phyloP scores from a whole-genome alignment of 53 echinoderm and acorn worm genomes.

The Apostichopus leukothele region DNA sequence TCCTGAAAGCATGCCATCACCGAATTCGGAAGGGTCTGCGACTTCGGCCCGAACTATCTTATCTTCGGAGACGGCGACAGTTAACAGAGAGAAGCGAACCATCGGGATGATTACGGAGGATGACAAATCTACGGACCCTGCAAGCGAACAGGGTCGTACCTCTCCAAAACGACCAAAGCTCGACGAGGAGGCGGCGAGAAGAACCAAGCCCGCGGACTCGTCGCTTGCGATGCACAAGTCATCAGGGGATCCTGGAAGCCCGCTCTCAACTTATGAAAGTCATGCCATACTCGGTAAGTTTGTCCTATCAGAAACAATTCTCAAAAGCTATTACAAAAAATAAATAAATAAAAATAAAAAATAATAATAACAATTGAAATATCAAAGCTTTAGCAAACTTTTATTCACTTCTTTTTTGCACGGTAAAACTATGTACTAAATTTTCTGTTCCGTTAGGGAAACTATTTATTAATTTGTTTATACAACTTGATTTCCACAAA shows the following conservation, averaged over 20 bases:
- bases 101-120: constrained; percentile 12
- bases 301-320: too few species aligned
- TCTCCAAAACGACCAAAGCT: constrained; percentile 10
- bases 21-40: background rate
- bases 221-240: constrained; percentile 8
- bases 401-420: too few species aligned
- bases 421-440: too few species aligned
- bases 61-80: background rate
- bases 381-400: too few species aligned
- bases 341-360: too few species aligned
- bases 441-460: too few species aligned
- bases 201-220: background rate
- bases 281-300: constrained; percentile 34
- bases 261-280: constrained; percentile 29
- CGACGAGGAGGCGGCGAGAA: background rate
- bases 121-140: background rate
- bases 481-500: too few species aligned
- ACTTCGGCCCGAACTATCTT: background rate
- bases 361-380: too few species aligned
- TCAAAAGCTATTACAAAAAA: too few species aligned
- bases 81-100: background rate
- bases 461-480: too few species aligned
- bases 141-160: background rate
- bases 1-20: background rate
- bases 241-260: constrained; percentile 5